Evolutionary conservation across 1,140 invertebrate genomes (phyloP), one percentile per base, ranked within the genome.

Genomic region (Bombus waltoni): DNA sequence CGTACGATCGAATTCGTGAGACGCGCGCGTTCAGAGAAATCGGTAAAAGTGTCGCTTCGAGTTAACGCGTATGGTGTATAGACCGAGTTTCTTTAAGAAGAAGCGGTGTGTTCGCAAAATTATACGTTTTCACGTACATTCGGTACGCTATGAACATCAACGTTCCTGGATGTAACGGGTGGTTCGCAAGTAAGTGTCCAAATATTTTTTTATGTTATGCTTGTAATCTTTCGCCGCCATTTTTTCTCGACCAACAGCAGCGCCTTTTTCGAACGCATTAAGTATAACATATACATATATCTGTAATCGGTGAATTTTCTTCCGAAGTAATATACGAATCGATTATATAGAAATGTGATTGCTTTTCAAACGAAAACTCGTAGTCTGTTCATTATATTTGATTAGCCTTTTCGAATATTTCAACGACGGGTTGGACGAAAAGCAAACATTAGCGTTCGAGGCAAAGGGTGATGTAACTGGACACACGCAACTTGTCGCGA

Each of bases 111-210:
- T 83, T 86, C 44, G 74, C 76, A 66, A 86, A 83, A 87, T 89
- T 89, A 66, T 59, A 81, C 65, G 65, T 82, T 59, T 86, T 62
- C 70, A 77, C 74, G 38, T 77, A 68, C 71, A 86, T 71, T 70
- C 74, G 83, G 79, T 88, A 74, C 66, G 83, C 79, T 90, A 88
- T 90, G 86, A 90, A 86, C 75, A 85, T 88, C 82, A 68, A 87
- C 80, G 66, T 90, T 68, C 78, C 71, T 62, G 78, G 76, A 79
- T 82, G 59, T 71, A 90, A 87, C 89, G 82, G 75, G 59, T 89
- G 80, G 66, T 90, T 80, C 35, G 72, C 40, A 88, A 90, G 89
- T 90, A 83, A 90, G 89, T 90, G 53, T 4, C 8, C 22, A 59
- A 74, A 44, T 15, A 77, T 66, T n/a, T 74, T 44, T 3, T 71